Evolutionary conservation across 2,888 invertebrate species (phyloP).

Genomic region (Notodromas monacha): DNA sequence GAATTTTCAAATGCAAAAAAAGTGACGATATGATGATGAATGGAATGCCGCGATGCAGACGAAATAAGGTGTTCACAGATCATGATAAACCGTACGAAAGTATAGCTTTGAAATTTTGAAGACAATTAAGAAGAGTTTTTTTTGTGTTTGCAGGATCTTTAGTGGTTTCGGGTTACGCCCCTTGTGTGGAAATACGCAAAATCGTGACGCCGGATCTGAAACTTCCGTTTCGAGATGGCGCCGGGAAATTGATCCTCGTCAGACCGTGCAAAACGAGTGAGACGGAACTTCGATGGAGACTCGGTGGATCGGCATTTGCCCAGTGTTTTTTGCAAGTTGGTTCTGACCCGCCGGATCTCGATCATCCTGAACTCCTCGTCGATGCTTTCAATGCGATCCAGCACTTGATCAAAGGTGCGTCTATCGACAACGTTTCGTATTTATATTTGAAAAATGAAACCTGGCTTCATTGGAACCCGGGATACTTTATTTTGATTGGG

Average conservation of each 20-base stretch:
- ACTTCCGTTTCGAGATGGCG: constrained; percentile 18
- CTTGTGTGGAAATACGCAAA: constrained; percentile 56
- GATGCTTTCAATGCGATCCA: constrained; percentile 55
- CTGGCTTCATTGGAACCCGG: too few species aligned
- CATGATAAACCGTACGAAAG: too few species aligned
- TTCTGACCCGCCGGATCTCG: constrained; percentile 41
- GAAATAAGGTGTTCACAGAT: too few species aligned
- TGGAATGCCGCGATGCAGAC: too few species aligned
- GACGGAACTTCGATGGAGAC: constrained; percentile 16
- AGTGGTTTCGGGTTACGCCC: constrained; percentile 82
- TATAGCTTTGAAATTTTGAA: too few species aligned
- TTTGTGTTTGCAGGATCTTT: constrained; percentile 36
- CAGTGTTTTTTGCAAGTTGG: constrained; percentile 65
- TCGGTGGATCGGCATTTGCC: constrained; percentile 72
- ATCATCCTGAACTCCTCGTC: constrained; percentile 28
- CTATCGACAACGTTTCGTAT: too few species aligned
- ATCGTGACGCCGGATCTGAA: constrained; percentile 67
- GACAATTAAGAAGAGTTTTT: constrained; percentile 1
- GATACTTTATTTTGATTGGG: too few species aligned
- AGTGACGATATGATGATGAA: too few species aligned
- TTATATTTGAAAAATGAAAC: too few species aligned
- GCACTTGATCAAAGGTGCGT: constrained; percentile 36
- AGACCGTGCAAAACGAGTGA: neutral
- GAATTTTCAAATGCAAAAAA: too few species aligned
- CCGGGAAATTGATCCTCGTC: constrained; percentile 5